phyloP scores from a whole-genome alignment of 2,888 invertebrate species.

The Clivina fossor region DNA sequence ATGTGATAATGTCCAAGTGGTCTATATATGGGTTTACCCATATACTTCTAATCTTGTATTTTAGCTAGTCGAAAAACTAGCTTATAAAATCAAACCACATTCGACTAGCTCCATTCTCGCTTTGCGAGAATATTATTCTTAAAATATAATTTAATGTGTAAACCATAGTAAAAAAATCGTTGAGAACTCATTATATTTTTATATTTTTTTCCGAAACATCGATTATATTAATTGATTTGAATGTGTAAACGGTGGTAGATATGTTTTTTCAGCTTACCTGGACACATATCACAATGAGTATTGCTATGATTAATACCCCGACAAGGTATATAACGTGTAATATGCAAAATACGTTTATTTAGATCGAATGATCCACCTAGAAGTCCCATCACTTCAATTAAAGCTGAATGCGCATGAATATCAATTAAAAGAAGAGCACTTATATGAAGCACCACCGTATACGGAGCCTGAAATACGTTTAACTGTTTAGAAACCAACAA shows the following conservation, averaged over 20 bases:
- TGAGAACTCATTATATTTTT: no score
- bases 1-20: no score
- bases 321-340: slow-evolving; percentile 64
- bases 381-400: slow-evolving; percentile 75
- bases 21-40: no score
- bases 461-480: slow-evolving; percentile 60
- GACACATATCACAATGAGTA: slow-evolving; percentile 79
- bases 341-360: slow-evolving; percentile 49
- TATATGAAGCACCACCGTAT: slow-evolving; percentile 59
- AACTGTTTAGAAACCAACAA: neutral
- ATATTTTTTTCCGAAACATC: neutral
- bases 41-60: no score
- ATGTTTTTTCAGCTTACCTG: slow-evolving; percentile 57
- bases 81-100: no score
- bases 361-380: slow-evolving; percentile 61
- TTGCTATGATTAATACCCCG: slow-evolving; percentile 63
- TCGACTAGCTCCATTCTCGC: no score
- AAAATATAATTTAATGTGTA: no score
- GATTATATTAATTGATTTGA: neutral
- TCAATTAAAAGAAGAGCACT: slow-evolving; percentile 68
- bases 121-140: no score
- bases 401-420: slow-evolving; percentile 68
- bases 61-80: no score
- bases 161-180: no score
- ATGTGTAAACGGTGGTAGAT: no score